Percentiles rank a stretch among this genome's conserved stretches.
phyloP scores from a whole-genome alignment of 2,888 invertebrate genomes.

The Ectemnius lituratus region DNA sequence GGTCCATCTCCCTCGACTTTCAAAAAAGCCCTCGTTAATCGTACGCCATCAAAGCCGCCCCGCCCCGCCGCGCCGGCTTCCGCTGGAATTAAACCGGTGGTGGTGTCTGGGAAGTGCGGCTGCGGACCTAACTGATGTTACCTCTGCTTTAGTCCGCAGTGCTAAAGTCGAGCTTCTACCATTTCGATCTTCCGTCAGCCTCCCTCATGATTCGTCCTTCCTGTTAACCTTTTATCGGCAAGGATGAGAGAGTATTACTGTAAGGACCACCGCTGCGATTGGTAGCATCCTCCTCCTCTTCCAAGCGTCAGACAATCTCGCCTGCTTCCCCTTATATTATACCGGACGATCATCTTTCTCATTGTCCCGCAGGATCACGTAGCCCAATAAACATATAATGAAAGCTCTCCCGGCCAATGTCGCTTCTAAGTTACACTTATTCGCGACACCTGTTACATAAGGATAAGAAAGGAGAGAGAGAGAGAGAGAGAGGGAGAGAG shows the following conservation, averaged over 20 bases:
- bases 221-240: not conserved
- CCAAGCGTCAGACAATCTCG: not conserved
- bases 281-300: not conserved
- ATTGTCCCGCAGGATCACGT: slow-evolving; percentile 18
- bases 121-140: slow-evolving; percentile 15
- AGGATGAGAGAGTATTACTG: not conserved
- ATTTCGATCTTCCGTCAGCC: not conserved
- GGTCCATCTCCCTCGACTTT: slow-evolving; percentile 12
- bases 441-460: slow-evolving; percentile 55
- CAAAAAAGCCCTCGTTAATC: slow-evolving; percentile 46
- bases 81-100: slow-evolving; percentile 48
- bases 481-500: not conserved
- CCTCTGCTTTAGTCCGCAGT: slow-evolving; percentile 10
- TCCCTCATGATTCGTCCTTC: slow-evolving; percentile 8
- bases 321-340: not conserved
- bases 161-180: not conserved
- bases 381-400: slow-evolving; percentile 42
- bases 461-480: slow-evolving; percentile 30
- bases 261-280: not conserved
- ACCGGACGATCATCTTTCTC: not conserved
- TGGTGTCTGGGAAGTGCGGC: no score
- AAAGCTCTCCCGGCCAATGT: slow-evolving; percentile 18
- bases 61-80: no score
- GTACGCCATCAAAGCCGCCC: slow-evolving; percentile 12
- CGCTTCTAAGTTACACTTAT: slow-evolving; percentile 47